phyloP scores from a whole-genome alignment of 2,797 vertebrate species.

The Sebastes minor region DNA sequence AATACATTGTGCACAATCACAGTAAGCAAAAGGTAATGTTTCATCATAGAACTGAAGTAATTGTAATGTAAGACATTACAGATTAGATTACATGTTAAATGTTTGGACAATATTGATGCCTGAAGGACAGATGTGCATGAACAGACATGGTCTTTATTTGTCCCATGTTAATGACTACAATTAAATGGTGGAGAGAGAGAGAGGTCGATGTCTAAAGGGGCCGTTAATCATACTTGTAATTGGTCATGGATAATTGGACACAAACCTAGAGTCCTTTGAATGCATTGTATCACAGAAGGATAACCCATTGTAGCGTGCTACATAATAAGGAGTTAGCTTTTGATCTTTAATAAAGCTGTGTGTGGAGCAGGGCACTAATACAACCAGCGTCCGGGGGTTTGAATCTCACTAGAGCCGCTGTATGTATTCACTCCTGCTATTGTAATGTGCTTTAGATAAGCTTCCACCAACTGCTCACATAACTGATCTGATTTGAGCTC shows the following conservation, averaged over 20 bases:
- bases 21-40: neutral
- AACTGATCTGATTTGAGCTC: slow-evolving; percentile 17
- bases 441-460: slow-evolving; percentile 20
- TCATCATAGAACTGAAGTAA: neutral
- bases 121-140: slow-evolving; percentile 1
- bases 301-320: neutral
- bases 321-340: neutral
- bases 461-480: slow-evolving; percentile 5
- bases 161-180: slow-evolving; percentile 14
- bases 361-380: neutral
- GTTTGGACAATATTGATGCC: neutral
- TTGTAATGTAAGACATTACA: neutral
- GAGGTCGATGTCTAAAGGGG: neutral
- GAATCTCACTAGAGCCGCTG: neutral
- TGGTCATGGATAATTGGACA: slow-evolving; percentile 33
- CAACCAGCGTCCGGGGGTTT: neutral
- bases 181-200: slow-evolving; percentile 13
- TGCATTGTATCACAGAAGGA: neutral
- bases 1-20: neutral
- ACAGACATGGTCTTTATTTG: neutral
- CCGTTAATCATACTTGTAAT: slow-evolving; percentile 24
- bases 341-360: slow-evolving; percentile 10
- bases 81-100: neutral
- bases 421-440: neutral
- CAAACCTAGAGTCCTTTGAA: neutral